Evolutionary conservation across 92 coral and sea anemone genomes (phyloP).

Genomic region (Ricordea florida): DNA sequence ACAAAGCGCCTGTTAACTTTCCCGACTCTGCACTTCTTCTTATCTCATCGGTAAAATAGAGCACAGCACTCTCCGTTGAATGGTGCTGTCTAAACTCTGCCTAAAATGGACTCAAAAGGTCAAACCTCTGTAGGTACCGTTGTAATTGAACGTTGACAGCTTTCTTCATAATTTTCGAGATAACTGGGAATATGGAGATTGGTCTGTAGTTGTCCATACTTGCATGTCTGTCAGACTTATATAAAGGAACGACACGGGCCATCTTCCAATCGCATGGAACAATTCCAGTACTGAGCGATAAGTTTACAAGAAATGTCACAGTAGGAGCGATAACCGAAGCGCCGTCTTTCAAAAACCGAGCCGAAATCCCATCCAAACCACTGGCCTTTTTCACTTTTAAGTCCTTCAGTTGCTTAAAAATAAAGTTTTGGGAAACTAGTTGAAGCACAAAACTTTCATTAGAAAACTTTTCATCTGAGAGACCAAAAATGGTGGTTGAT

Average conservation of each 20-base stretch:
- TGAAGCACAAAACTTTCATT: neutral
- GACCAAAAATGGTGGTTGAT: neutral
- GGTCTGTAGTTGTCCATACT: conserved; percentile 24
- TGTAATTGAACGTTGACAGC: conserved; percentile 12
- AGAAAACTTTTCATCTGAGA: neutral
- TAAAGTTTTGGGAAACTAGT: neutral
- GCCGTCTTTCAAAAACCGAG: too few relatives aligned
- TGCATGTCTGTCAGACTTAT: conserved; percentile 13
- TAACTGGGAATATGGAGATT: conserved; percentile 13
- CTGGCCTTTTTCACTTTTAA: neutral
- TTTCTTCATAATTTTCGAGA: conserved; percentile 17
- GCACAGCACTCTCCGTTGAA: conserved; percentile 3
- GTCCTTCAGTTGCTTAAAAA: too few relatives aligned
- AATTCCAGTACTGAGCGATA: conserved; percentile 12
- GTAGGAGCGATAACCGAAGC: neutral
- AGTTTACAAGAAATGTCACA: neutral
- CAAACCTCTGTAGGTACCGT: too few relatives aligned
- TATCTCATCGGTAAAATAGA: neutral
- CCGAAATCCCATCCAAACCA: neutral
- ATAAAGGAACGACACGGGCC: conserved; percentile 14
- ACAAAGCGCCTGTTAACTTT: neutral
- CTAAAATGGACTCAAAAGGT: conserved; percentile 24
- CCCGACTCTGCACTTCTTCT: neutral
- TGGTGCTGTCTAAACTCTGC: conserved; percentile 17
- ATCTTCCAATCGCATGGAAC: conserved; percentile 1